phyloP scores from a whole-genome alignment of 37 sponge, comb jelly and placozoan species.

The Haliclona indistincta region DNA sequence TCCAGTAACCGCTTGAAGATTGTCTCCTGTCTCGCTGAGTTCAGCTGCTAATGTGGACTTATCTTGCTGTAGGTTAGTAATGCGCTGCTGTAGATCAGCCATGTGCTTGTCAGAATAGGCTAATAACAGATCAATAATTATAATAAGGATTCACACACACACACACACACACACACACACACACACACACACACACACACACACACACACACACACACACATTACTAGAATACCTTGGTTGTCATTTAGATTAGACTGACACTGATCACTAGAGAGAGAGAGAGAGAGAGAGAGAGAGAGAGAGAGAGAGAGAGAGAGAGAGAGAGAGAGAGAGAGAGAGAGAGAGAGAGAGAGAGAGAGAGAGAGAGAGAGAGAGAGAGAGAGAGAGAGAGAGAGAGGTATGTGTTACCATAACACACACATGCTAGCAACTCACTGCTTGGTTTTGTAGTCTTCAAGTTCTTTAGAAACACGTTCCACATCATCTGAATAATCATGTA shows the following conservation, averaged over 20 bases:
- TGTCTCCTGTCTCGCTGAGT: no score
- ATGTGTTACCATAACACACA: background rate
- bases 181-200: conserved; percentile 16
- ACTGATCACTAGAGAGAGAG: background rate
- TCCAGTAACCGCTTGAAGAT: no score
- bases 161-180: conserved; percentile 18
- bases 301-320: background rate
- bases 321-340: background rate
- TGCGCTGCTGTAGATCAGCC: no score
- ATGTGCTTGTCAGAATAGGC: no score
- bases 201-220: conserved; percentile 17
- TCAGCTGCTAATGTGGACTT: no score
- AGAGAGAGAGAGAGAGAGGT: conserved; percentile 4
- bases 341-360: background rate
- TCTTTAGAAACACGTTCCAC: background rate
- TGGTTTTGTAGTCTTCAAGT: background rate
- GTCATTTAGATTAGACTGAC: background rate
- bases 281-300: conserved; percentile 8
- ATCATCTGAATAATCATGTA: background rate
- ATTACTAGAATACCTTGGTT: background rate
- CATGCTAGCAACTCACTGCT: background rate
- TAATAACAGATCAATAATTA: no score
- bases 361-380: conserved; percentile 13
- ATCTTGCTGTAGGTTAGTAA: no score
- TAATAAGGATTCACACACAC: conserved; percentile 1